These are phyloP conservation scores for Halcyon senegalensis DNA, from an alignment of 2,113 vertebrate genomes.

Conservation along the genomic window DNA sequence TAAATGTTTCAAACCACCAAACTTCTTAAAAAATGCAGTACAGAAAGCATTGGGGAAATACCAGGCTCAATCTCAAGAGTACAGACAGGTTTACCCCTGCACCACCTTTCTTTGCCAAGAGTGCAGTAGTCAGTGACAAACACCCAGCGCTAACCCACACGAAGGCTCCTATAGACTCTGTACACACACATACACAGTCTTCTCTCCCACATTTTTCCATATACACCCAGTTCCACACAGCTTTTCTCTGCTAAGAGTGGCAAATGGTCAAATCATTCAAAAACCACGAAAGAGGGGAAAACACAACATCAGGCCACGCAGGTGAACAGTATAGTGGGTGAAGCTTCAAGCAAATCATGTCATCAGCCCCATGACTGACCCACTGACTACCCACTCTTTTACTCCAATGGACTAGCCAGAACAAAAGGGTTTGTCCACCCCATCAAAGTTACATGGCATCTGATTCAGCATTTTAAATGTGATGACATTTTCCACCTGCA, in stretches of 20 bases:
- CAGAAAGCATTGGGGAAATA: background rate
- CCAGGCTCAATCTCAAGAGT: background rate
- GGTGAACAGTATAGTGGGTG: background rate
- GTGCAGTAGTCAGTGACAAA: background rate
- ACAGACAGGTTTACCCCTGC: background rate
- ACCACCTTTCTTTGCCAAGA: background rate
- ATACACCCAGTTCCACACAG: background rate
- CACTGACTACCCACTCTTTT: background rate
- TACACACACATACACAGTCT: background rate
- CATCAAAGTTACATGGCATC: background rate
- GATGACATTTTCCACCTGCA: background rate
- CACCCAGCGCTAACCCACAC: background rate
- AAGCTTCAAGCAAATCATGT: background rate
- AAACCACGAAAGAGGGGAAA: background rate
- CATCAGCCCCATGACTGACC: background rate
- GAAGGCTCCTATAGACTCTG: background rate
- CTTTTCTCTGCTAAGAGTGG: background rate
- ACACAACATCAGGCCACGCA: background rate
- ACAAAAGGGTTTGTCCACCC: background rate
- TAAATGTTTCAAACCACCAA: background rate
- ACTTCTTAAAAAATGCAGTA: background rate
- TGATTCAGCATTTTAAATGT: slow-evolving; percentile 38
- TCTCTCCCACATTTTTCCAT: background rate
- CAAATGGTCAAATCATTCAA: background rate
- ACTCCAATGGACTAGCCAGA: background rate